Base-by-base conservation (phyloP, 2,888 invertebrate species). In the Agrotis exclamationis region DNA sequence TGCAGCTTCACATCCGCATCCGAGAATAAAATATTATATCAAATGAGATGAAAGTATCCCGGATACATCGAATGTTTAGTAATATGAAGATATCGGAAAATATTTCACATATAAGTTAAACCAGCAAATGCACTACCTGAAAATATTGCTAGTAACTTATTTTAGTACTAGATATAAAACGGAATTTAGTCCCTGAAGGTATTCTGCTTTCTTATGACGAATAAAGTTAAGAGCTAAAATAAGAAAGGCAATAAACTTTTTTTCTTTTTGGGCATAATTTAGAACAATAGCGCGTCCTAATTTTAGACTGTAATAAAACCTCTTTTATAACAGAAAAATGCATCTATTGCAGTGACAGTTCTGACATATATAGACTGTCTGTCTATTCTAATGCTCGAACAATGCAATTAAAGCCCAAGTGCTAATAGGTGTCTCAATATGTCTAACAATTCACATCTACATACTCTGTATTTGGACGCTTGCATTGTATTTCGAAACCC, bases 371-470 rank as follows among this genome's bases (percentile, higher is more conserved):
- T 57, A 88, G 89, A 13, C 51, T 44, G 83, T 78, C 66, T 80
- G 64, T 72, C 82, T 76, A 91, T 89, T 89, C 50, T 59, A 33
- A 78, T 85, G 83, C 88, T 89, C 91, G 91, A 93, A 93, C 93
- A 94, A 93, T 90, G 88, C 87, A 93, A 89, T 93, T 93, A 92
- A 87, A 82, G 67, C 65, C 70, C 59, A 53, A 47, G 59, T 76
- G 70, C 56, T 78, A 83, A 79, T 84, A 74, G 62, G 76, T 65
- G 73, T 71, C 80, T 74, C 65, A 77, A 82, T 73, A 85, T 83
- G 76, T 82, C 85, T 88, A 82, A 86, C 86, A 88, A 82, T 85
- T 87, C 84, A 79, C 74, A 86, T 84, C 79, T 83, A 78, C 70
- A 64, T 69, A 65, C 3, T 13, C 87, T 86, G 54, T 87, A 77